phyloP scores from a whole-genome alignment of 2,888 invertebrate genomes.

The Onthophagus sagittarius region DNA sequence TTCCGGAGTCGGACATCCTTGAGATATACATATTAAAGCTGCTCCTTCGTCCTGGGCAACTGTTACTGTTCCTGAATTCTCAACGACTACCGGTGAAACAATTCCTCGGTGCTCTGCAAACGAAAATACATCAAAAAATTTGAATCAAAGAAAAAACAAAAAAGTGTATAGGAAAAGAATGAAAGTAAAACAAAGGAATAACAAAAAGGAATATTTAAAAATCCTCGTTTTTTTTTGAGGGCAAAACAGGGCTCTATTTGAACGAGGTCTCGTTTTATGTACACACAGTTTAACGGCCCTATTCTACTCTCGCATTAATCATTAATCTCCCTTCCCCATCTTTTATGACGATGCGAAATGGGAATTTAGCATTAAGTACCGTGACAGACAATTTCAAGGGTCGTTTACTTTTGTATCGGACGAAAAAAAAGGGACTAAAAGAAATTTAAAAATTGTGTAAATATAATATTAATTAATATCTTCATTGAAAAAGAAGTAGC shows the following conservation, averaged over 20 bases:
- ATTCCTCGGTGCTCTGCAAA: slow-evolving; percentile 67
- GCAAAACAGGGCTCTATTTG: neutral
- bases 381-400: neutral
- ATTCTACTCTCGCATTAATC: neutral
- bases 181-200: neutral
- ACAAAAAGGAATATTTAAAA: neutral
- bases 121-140: slow-evolving; percentile 18
- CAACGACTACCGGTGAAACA: slow-evolving; percentile 67
- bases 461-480: no score
- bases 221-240: neutral
- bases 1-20: slow-evolving; percentile 74
- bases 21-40: slow-evolving; percentile 73
- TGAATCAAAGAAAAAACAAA: neutral
- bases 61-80: slow-evolving; percentile 65
- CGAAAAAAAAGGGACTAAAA: no score
- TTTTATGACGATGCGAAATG: neutral
- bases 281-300: neutral
- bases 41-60: slow-evolving; percentile 72
- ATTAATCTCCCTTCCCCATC: neutral
- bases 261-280: neutral
- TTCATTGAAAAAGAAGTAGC: no score
- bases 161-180: slow-evolving; percentile 3
- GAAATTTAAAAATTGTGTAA: no score
- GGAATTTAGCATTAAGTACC: neutral
- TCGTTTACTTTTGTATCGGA: neutral